Conservation (phyloP, 2,888 invertebrate species). For the Andrena bicolor region DNA sequence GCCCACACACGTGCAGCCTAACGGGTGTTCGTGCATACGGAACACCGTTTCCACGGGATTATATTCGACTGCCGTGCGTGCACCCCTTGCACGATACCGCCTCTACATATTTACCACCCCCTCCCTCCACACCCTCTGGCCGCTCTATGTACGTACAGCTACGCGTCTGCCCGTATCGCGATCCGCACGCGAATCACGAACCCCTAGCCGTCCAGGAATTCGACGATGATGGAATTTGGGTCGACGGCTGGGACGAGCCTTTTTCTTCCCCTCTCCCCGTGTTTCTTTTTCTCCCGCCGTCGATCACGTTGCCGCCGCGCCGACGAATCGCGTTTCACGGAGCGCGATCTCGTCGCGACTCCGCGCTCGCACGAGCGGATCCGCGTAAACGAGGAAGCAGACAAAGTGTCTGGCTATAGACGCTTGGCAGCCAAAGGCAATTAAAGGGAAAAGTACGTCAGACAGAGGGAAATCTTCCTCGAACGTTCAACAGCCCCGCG, state of each 20-base stretch:
- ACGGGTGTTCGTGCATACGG: conserved; percentile 64
- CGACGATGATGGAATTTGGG: conserved; percentile 71
- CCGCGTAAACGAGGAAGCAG: background rate
- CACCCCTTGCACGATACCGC: conserved; percentile 46
- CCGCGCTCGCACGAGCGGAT: background rate
- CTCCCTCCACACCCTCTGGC: too few species aligned
- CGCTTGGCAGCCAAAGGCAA: background rate
- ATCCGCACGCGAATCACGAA: conserved; percentile 72
- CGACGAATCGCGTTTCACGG: background rate
- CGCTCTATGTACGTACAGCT: conserved; percentile 35
- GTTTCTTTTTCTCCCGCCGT: too few species aligned
- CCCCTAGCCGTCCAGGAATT: conserved; percentile 57
- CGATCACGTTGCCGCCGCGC: background rate
- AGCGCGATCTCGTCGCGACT: conserved; percentile 10
- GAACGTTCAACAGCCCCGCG: background rate
- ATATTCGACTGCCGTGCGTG: conserved; percentile 67
- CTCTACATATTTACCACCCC: conserved; percentile 43
- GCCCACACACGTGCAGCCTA: conserved; percentile 47
- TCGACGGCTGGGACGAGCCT: conserved; percentile 56
- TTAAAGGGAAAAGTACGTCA: conserved; percentile 1
- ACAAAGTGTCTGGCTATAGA: background rate
- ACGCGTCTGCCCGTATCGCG: conserved; percentile 66
- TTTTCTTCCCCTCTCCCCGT: background rate
- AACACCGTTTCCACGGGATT: conserved; percentile 68
- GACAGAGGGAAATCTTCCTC: background rate